Evolutionary conservation across 2,888 invertebrate genomes (phyloP), one percentile per base, ranked within the genome.

Genomic region (Enchytraeus crypticus): DNA sequence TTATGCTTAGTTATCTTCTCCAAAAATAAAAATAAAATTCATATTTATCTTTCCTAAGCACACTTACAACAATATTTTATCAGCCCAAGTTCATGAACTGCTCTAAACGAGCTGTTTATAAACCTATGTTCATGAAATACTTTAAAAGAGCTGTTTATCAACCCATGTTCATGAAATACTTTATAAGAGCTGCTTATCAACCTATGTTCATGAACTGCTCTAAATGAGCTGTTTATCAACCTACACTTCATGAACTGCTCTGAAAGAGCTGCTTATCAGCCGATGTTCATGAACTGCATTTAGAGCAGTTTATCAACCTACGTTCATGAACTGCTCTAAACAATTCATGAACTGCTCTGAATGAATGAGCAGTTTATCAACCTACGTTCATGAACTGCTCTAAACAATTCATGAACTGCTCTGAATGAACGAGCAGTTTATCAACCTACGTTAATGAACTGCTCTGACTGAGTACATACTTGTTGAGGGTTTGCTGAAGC

Each of bases 401-500:
- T 21, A 49, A 49, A n/a, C 5, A 49, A 47, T 8, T 47, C 46
- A 46, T 21, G 29, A 21, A 3, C 27, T 14, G 27, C 11, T 23
- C 29, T n/a, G n/a, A n/a, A n/a, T 21, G 29, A 49, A 49, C 21
- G 1, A n/a, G 27, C 14, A 14, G 14, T 21, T 2, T 49, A 49
- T 23, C 3, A 49, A 49, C 26, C 29, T 11, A n/a, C 5, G 29
- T 47, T 23, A 1, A 49, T 14, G 29, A 21, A 43, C 14, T 46
- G 2, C 47, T 47, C 23, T 21, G 23, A 47, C 2, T n/a, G 3
- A 18, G 27, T 14, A 45, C 57, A 11, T 43, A 66, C 67, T 49
- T 66, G 69, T 88, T 85, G 76, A 90, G 84, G 0, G 92, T 88
- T 69, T 86, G 85, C 0, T 92, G 89, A 3, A 97, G 82, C 78